Evolutionary conservation across 2,113 vertebrate genomes (phyloP), one percentile per base, ranked within the genome.

Genomic region (Hylia prasina): DNA sequence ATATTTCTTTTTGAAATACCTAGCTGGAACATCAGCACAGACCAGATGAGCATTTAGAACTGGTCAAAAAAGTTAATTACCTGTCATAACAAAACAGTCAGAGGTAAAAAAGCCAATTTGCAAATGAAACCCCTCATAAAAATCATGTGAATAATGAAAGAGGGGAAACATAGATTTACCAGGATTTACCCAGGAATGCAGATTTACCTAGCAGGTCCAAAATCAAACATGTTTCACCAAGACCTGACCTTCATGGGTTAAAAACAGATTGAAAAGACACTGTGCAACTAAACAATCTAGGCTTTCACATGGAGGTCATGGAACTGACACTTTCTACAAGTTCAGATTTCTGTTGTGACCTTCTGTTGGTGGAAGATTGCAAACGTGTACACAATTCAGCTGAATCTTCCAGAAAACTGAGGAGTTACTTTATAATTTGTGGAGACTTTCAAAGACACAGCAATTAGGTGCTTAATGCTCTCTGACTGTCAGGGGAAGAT

Each of bases 371-470:
- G 19, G 31, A 91, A 82, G 14, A 71, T 6, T 79, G 82, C 51
- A 79, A 87, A 69, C 0, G 1, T 19, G 14, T 42, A 72, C 22
- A 45, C 31, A 94, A 82, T 80, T 76, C 28, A 90, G 61, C 40
- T 82, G 85, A 92, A 91, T 65, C 40, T 93, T 93, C 85, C 75
- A 85, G 73, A 91, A 96, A 93, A 90, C 18, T 37, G 18, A 76
- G 45, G 28, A 57, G 22, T 61, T 87, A 82, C 18, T 72, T 85
- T n/a, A 40, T n/a, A 75, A 90, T 85, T 93, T 60, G 15, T 76
- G 44, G 57, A 82, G 20, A 91, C 58, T 85, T 96, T 76, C 40
- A 76, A 90, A 82, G 61, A 79, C 31, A 65, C 31, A 90, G 66
- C 22, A 85, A 88, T 88, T 88, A 94, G 50, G 25, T 82, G 39